A percentile compares a stretch with the other conserved stretches of the same genome.
Conservation (phyloP, 2,888 invertebrate species). For the Drosophila maculinotata region DNA sequence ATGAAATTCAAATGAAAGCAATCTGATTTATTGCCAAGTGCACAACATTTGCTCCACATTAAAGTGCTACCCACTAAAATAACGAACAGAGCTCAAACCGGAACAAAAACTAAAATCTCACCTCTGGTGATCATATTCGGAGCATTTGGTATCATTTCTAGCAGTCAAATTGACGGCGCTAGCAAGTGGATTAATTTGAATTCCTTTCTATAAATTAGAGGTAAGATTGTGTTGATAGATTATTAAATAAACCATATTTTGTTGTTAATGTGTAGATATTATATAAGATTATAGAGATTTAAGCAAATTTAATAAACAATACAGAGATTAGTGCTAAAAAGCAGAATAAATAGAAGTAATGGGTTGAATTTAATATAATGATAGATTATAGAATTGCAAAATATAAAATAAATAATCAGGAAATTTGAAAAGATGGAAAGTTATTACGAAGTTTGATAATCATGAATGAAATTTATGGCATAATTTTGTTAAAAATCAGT, state of each 20-base stretch:
- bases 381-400: not conserved
- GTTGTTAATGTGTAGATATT: not conserved
- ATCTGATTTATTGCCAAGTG: slow-evolving; percentile 74
- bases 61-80: slow-evolving; percentile 27
- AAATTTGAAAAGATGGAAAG: too few relatives aligned
- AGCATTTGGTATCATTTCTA: slow-evolving; percentile 25
- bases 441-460: too few relatives aligned
- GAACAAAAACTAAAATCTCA: slow-evolving; percentile 12
- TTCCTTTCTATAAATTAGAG: slow-evolving; percentile 61
- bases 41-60: slow-evolving; percentile 71
- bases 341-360: too few relatives aligned
- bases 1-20: slow-evolving; percentile 55
- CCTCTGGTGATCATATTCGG: not conserved
- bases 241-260: slow-evolving; percentile 3
- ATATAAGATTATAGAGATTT: not conserved
- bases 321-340: too few relatives aligned
- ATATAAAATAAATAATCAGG: too few relatives aligned
- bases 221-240: slow-evolving; percentile 39
- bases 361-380: too few relatives aligned
- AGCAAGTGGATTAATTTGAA: slow-evolving; percentile 74
- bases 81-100: slow-evolving; percentile 17
- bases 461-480: too few relatives aligned
- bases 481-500: not conserved
- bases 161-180: slow-evolving; percentile 56
- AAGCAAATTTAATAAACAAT: too few relatives aligned